Evolutionary conservation across 53 echinoderm and acorn worm species (phyloP).

Genomic region (Henricia sp.): DNA sequence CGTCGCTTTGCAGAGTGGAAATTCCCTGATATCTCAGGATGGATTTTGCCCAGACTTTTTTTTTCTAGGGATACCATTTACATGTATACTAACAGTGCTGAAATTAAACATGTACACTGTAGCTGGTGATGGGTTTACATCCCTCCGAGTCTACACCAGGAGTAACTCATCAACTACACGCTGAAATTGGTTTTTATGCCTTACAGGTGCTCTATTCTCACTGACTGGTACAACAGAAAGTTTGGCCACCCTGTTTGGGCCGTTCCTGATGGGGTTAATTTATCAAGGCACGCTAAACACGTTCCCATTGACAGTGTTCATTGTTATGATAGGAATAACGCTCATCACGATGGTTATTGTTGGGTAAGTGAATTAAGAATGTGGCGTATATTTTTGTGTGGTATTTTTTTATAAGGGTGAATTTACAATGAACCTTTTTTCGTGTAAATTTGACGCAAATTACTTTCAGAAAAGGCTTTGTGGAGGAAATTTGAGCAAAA

Average conservation of each 20-base stretch:
- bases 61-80: too few species aligned
- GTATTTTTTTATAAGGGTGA: not conserved
- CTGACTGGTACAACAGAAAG: slow-evolving; percentile 46
- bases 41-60: too few species aligned
- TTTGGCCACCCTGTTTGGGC: slow-evolving; percentile 26
- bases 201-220: slow-evolving; percentile 40
- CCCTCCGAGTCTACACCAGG: not conserved
- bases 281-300: slow-evolving; percentile 31
- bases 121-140: not conserved
- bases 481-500: not conserved
- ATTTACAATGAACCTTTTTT: not conserved
- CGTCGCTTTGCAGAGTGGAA: too few species aligned
- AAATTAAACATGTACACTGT: too few species aligned
- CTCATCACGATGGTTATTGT: slow-evolving; percentile 31
- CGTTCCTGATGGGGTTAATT: slow-evolving; percentile 24
- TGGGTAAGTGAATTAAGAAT: slow-evolving; percentile 15
- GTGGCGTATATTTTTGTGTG: not conserved
- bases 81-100: too few species aligned
- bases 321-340: slow-evolving; percentile 51
- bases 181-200: not conserved
- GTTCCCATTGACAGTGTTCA: slow-evolving; percentile 27
- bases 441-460: too few species aligned
- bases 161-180: not conserved
- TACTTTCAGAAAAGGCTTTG: too few species aligned
- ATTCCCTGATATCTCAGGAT: too few species aligned